These are phyloP conservation scores for Turritopsis dohrnii DNA, from an alignment of 30 jellyfish, hydroid and myxozoan species.

Conservation along the genomic window DNA sequence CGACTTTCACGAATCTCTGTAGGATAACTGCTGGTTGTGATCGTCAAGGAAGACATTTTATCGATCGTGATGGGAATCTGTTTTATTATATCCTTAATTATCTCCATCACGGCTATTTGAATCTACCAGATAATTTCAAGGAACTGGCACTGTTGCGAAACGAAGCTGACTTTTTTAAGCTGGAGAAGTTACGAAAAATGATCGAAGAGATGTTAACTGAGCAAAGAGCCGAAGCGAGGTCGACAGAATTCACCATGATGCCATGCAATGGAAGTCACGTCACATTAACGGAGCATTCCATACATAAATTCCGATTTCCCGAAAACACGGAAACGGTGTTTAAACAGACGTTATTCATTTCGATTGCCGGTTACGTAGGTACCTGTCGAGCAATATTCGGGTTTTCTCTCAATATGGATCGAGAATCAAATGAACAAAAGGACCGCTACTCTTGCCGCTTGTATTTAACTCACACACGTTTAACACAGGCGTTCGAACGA, in stretches of 20 bases:
- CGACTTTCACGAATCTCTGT: constrained; percentile 50
- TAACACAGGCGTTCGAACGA: neutral
- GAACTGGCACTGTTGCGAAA: neutral
- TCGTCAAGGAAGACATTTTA: constrained; percentile 52
- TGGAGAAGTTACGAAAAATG: neutral
- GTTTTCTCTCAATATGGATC: neutral
- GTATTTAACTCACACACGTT: neutral
- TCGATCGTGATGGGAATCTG: constrained; percentile 60
- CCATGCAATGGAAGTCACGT: neutral
- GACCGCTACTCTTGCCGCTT: constrained; percentile 17
- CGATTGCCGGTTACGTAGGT: constrained; percentile 14
- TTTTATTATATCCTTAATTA: constrained; percentile 50
- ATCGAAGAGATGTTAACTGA: neutral
- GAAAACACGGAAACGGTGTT: neutral
- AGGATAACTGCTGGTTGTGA: constrained; percentile 56
- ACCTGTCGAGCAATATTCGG: constrained; percentile 11
- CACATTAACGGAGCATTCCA: constrained; percentile 7
- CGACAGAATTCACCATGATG: neutral
- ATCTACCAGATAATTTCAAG: neutral
- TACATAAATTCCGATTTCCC: neutral
- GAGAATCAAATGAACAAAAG: neutral
- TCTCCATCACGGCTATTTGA: constrained; percentile 28
- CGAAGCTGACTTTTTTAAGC: neutral
- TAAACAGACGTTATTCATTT: neutral
- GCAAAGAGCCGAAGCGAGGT: neutral